Evolutionary conservation across 2,113 vertebrate species (phyloP).

Genomic region (Varanus komodoensis): DNA sequence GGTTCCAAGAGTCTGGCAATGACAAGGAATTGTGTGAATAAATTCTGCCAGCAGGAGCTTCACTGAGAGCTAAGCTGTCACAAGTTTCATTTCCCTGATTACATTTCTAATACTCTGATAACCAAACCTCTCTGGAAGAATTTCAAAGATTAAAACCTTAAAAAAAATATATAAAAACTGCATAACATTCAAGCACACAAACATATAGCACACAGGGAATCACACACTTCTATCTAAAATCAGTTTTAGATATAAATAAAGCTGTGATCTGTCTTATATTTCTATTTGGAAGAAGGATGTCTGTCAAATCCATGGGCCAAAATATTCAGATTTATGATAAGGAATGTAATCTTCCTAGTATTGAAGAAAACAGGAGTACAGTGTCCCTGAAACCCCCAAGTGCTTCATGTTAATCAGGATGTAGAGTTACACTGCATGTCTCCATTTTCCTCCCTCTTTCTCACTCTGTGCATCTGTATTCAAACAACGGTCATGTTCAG

Average conservation of each 20-base stretch:
- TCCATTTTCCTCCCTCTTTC: not conserved
- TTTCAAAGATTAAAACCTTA: too few species aligned
- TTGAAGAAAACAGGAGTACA: not conserved
- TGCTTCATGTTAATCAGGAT: not conserved
- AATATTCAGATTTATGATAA: not conserved
- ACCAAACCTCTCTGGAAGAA: too few species aligned
- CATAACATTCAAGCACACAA: too few species aligned
- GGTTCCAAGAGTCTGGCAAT: not conserved
- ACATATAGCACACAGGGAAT: too few species aligned
- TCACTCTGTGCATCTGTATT: not conserved
- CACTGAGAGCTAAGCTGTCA: not conserved
- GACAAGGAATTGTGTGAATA: not conserved
- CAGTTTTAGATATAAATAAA: not conserved
- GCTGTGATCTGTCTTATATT: not conserved
- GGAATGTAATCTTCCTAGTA: not conserved
- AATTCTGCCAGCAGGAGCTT: not conserved
- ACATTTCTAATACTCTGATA: too few species aligned
- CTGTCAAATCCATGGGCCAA: not conserved
- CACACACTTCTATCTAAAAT: too few species aligned
- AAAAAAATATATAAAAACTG: too few species aligned
- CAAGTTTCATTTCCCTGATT: too few species aligned
- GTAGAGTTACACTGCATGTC: not conserved
- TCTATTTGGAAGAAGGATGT: not conserved
- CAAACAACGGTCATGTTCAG: not conserved
- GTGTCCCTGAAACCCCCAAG: not conserved